Evolutionary conservation across 1,140 invertebrate genomes (phyloP), one percentile per base, ranked within the genome.

Genomic region (Ctenoplectra terminalis): DNA sequence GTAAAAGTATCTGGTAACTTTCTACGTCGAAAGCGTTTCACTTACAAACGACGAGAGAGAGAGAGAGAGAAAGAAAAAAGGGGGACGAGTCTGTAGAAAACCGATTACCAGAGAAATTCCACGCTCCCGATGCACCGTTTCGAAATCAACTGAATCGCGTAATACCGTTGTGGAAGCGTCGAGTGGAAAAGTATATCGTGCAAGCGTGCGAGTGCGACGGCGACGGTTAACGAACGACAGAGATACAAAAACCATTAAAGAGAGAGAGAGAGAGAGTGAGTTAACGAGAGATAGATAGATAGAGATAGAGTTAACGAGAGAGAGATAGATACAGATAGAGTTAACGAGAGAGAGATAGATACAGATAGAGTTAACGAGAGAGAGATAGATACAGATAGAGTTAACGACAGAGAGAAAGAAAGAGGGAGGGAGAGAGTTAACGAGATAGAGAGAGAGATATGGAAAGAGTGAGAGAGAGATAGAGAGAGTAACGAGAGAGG

Each of bases 1-100:
- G n/a, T n/a, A n/a, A n/a, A n/a, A n/a, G n/a, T n/a, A n/a, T n/a
- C 17, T 29, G 43, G 52, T 37, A 56, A 85, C 78, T 85, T 85
- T 86, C 84, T 86, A 85, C 52, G 63, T 46, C 43, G 73, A 66
- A 76, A 54, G 60, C 43, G 82, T 84, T 84, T 77, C 58, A 81
- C 77, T 81, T 63, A 71, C n/a, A 69, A 63, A 46, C 58, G 60
- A n/a, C n/a, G n/a, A n/a, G n/a, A n/a, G n/a, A n/a, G n/a, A n/a
- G n/a, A n/a, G n/a, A n/a, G n/a, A n/a, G n/a, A n/a, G n/a, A n/a
- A n/a, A n/a, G n/a, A n/a, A 56, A 74, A 66, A 54, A 66, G 34
- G 58, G 48, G 60, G 60, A 66, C 46, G 64, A 37, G 31, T 48
- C 67, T 54, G 66, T 60, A 71, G 67, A 82, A 69, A 73, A 73